A percentile compares a stretch with the other conserved stretches of the same genome.
Conservation (phyloP, 2,113 vertebrate species). For the Danio rerio region DNA sequence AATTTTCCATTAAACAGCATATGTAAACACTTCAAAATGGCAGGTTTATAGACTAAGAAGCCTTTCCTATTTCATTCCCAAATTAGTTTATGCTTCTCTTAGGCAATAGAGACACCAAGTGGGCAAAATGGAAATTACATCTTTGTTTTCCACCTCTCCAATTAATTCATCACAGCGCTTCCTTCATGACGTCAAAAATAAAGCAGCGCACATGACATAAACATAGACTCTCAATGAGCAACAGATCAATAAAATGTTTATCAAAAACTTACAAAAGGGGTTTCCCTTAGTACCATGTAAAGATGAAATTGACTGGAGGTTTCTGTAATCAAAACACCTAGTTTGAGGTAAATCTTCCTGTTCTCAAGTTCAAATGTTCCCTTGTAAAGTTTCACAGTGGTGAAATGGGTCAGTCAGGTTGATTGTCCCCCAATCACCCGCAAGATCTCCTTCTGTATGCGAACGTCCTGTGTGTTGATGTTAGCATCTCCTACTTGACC, state of each 20-base stretch:
- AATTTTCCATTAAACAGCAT: background rate
- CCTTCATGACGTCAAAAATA: background rate
- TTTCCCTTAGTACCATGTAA: background rate
- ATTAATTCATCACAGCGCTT: background rate
- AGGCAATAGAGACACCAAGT: conserved; percentile 29
- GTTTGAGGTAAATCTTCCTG: background rate
- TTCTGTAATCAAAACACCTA: background rate
- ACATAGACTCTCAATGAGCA: conserved; percentile 5
- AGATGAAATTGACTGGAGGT: background rate
- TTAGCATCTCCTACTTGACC: conserved; percentile 94
- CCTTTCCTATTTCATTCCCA: background rate
- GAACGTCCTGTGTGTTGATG: conserved; percentile 93
- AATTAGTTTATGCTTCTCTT: conserved; percentile 4
- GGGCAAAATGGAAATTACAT: background rate
- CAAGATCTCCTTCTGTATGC: conserved; percentile 93
- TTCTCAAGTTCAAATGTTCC: background rate
- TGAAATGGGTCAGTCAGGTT: conserved; percentile 48
- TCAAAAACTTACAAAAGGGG: conserved; percentile 22
- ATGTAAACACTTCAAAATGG: conserved; percentile 21
- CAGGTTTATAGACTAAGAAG: conserved; percentile 1
- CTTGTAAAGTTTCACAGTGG: conserved; percentile 23
- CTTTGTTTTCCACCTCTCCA: background rate
- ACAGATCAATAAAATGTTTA: background rate
- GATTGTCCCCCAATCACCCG: conserved; percentile 86
- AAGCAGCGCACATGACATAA: background rate